Conservation (phyloP, 2,797 vertebrate genomes). For the Neosilurus mollespiculum region DNA sequence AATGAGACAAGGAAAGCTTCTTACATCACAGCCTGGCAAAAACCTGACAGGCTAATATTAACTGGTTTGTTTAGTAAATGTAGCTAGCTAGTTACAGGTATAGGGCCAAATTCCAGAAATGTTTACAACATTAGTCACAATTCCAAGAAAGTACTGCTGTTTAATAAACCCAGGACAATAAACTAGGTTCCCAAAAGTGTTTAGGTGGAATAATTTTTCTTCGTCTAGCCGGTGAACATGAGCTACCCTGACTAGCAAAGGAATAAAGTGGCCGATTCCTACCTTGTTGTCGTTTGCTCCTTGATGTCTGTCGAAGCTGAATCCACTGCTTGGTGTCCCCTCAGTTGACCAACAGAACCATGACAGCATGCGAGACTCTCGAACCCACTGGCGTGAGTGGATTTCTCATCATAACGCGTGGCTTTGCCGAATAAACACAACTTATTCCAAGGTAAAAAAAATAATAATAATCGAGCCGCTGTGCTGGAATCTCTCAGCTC, state of each 20-base stretch:
- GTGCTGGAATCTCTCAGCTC: conserved; percentile 1
- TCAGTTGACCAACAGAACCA: conserved; percentile 8
- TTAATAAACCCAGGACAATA: background rate
- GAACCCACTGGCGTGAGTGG: background rate
- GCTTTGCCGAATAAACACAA: background rate
- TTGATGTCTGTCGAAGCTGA: conserved; percentile 19
- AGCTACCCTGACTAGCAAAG: background rate
- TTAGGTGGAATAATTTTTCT: too few relatives aligned
- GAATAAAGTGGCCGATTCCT: conserved; percentile 6
- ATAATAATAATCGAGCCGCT: background rate
- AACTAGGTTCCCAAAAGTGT: too few relatives aligned
- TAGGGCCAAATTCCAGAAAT: background rate
- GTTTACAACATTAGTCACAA: background rate
- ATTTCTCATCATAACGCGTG: background rate
- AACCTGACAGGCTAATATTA: background rate
- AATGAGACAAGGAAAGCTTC: background rate
- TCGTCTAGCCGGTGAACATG: background rate
- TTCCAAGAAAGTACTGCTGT: background rate
- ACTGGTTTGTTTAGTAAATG: conserved; percentile 1
- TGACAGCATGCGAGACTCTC: background rate
- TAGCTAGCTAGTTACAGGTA: background rate
- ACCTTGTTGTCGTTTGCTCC: conserved; percentile 16
- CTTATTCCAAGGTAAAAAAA: background rate
- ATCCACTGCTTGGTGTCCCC: background rate
- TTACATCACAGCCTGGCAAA: background rate